Base-by-base conservation (phyloP, 2,888 invertebrate species). In the Macrosoma leucophasiata region DNA sequence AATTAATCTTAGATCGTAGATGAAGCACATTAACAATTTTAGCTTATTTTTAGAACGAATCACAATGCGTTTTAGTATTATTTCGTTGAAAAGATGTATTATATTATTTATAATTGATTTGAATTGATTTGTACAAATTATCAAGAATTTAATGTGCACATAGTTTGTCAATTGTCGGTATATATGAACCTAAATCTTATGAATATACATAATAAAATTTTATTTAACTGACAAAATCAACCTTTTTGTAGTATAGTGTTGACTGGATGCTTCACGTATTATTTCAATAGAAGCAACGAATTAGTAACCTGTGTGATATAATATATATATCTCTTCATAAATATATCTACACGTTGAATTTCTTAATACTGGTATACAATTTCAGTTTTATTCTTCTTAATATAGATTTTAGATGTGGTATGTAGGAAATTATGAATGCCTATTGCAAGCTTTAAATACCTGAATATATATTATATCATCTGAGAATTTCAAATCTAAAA, bases 51-150 rank as follows among this genome's bases (percentile, higher is more conserved):
- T 43, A 35, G 48, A 62, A 69, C 70, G 75, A 70, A 72, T 62
- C 33, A 54, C 51, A 76, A 78, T 81, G 77, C 78, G 79, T 79
- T 82, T 71, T 79, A 81, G 79, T 79, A 79, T 78, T 73, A 62
- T 75, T 77, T 79, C 73, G 74, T 79, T 76, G 41, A 51, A 40
- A 39, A 53, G 55, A 55, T 44, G 43, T 48, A 40, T n/a, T n/a
- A 44, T 46, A 41, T 46, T 41, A 37, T 40, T 41, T n/a, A 32
- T 39, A 43, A 36, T 40, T 50, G 41, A 42, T 33, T 44, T 34
- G 39, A 38, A 37, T 41, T 30, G 32, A 22, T 30, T 25, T 39
- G 25, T 33, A 36, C 44, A 48, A 33, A 34, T 39, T 25, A 36
- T 29, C 24, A 33, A 28, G 26, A 23, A 13, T 32, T n/a, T n/a